Conservation (phyloP, 2,888 invertebrate species). For the Leptarthrus brevirostris region DNA sequence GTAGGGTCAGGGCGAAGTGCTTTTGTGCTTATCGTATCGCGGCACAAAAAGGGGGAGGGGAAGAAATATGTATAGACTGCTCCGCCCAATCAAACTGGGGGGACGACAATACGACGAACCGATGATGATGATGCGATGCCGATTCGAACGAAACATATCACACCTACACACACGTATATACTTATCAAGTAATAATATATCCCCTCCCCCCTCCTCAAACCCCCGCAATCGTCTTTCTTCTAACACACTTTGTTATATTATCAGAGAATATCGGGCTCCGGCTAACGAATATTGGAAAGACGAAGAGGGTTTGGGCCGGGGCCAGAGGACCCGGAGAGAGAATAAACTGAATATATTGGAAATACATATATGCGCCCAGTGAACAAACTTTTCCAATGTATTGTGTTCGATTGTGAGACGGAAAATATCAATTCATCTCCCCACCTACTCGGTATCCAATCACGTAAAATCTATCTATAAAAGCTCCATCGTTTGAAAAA, state of each 20-base stretch:
- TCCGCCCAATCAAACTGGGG: conserved; percentile 53
- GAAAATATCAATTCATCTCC: conserved; percentile 48
- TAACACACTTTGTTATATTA: too few relatives aligned
- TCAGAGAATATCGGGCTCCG: too few relatives aligned
- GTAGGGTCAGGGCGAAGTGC: conserved; percentile 30
- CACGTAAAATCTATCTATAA: conserved; percentile 54
- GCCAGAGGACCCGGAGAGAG: background rate
- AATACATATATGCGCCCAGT: conserved; percentile 40
- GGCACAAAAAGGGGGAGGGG: conserved; percentile 22
- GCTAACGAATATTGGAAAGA: too few relatives aligned
- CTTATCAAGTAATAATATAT: too few relatives aligned
- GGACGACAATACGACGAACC: conserved; percentile 50
- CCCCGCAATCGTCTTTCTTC: background rate
- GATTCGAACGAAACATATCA: conserved; percentile 45
- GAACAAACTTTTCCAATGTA: conserved; percentile 34
- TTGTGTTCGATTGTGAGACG: conserved; percentile 44
- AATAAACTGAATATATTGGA: conserved; percentile 39
- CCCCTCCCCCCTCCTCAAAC: background rate
- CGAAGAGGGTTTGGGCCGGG: too few relatives aligned
- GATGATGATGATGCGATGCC: conserved; percentile 33
- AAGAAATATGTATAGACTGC: conserved; percentile 49
- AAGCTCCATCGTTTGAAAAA: conserved; percentile 34
- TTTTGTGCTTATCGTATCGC: too few relatives aligned
- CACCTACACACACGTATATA: conserved; percentile 4
- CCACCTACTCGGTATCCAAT: conserved; percentile 50